A percentile compares a stretch with the other conserved stretches of the same genome.
Conservation (phyloP, 2,888 invertebrate species). For the Phymatocera aterrima region DNA sequence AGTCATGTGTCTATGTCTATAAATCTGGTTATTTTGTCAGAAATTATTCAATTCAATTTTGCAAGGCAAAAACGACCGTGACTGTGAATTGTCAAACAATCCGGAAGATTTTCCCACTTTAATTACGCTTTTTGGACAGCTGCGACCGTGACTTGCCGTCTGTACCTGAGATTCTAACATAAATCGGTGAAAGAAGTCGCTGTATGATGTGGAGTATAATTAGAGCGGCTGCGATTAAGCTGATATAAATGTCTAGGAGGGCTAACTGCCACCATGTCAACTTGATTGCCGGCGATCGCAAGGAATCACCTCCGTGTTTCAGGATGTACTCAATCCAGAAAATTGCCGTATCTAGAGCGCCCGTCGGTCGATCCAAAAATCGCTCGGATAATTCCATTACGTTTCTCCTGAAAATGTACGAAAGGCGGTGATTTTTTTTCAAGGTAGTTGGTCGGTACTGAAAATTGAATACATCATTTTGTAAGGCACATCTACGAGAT, state of each 20-base stretch:
- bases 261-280: conserved; percentile 41
- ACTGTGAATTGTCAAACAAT: no score
- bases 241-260: conserved; percentile 18
- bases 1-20: no score
- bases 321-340: conserved; percentile 44
- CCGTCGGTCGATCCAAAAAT: conserved; percentile 38
- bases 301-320: conserved; percentile 25
- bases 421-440: neutral
- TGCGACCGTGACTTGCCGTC: neutral
- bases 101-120: no score
- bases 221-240: conserved; percentile 3
- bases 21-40: no score
- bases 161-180: neutral
- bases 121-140: neutral
- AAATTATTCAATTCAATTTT: no score
- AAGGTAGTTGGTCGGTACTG: neutral
- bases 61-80: no score
- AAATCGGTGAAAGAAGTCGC: neutral
- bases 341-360: conserved; percentile 8
- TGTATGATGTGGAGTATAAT: neutral
- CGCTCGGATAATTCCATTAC: conserved; percentile 24
- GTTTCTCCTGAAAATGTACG: neutral
- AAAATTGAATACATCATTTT: neutral
- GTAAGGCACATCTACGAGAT: no score
- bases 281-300: conserved; percentile 36